Percentiles rank a stretch among this genome's conserved stretches.
Evolutionary conservation across 1,140 invertebrate species (phyloP).

Genomic region (Drosophila repleta): DNA sequence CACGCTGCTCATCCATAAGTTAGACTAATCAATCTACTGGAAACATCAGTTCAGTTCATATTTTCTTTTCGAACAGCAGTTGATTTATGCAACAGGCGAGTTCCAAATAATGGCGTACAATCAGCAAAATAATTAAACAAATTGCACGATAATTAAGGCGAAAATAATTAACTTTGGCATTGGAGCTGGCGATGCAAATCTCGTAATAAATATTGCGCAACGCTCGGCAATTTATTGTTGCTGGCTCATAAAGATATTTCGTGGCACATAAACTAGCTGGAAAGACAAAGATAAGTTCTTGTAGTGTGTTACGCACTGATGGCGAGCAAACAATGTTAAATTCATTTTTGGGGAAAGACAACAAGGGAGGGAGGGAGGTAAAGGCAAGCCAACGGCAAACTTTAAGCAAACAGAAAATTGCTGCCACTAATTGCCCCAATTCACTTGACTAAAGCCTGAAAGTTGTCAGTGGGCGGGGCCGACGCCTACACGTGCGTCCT

Average conservation of each 20-base stretch:
- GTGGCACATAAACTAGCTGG: constrained; percentile 2
- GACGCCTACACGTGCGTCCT: background rate
- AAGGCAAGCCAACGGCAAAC: constrained; percentile 33
- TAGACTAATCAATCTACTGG: no score
- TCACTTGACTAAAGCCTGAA: constrained; percentile 55
- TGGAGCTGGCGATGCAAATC: constrained; percentile 7
- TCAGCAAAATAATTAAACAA: constrained; percentile 42
- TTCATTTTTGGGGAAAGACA: no score
- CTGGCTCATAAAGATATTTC: constrained; percentile 7
- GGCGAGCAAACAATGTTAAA: constrained; percentile 46
- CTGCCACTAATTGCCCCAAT: constrained; percentile 77
- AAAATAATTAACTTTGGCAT: constrained; percentile 19
- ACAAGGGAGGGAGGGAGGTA: no score
- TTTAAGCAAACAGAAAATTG: constrained; percentile 79
- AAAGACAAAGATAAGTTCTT: background rate
- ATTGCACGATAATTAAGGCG: constrained; percentile 36
- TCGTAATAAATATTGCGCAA: constrained; percentile 27
- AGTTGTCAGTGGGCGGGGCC: constrained; percentile 4
- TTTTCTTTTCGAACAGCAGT: background rate
- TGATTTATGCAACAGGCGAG: constrained; percentile 1
- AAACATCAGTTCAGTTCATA: no score
- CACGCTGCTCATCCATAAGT: no score
- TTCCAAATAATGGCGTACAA: constrained; percentile 3
- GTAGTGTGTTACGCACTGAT: background rate
- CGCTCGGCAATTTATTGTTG: background rate